phyloP scores from a whole-genome alignment of 2,888 invertebrate species.

The Drosophila niveifrons region DNA sequence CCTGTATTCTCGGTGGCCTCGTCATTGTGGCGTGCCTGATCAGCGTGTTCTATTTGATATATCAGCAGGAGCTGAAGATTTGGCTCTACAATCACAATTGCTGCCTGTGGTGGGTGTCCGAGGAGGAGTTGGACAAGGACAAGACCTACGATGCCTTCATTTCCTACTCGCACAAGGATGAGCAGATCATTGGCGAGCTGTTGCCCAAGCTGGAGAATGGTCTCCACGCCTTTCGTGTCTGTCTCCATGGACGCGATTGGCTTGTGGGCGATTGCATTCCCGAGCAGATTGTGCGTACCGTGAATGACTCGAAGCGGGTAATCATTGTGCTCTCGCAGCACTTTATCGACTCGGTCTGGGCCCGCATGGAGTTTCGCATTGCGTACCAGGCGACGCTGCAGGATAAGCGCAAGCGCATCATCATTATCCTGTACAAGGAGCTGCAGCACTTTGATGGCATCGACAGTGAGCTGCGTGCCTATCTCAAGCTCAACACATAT shows the following conservation, averaged over 20 bases:
- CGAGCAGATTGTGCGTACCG: constrained; percentile 89
- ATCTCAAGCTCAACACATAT: constrained; percentile 91
- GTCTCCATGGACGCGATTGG: constrained; percentile 91
- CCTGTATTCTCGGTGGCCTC: constrained; percentile 85
- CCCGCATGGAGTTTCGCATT: constrained; percentile 90
- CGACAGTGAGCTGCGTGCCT: constrained; percentile 89
- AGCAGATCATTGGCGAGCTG: constrained; percentile 89
- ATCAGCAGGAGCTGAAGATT: constrained; percentile 88
- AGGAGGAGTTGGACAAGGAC: constrained; percentile 88
- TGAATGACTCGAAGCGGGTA: constrained; percentile 89
- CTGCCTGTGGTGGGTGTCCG: constrained; percentile 88
- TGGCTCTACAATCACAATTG: constrained; percentile 88
- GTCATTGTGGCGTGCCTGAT: constrained; percentile 84
- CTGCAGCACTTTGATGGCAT: constrained; percentile 87
- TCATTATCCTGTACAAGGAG: constrained; percentile 90
- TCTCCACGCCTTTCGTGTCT: constrained; percentile 88
- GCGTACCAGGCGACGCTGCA: constrained; percentile 89
- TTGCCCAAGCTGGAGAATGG: constrained; percentile 88
- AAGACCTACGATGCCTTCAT: constrained; percentile 91
- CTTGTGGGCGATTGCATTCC: constrained; percentile 90
- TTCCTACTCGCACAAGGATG: constrained; percentile 91
- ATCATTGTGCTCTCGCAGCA: constrained; percentile 89
- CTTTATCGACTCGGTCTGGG: constrained; percentile 91
- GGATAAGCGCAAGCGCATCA: constrained; percentile 88
- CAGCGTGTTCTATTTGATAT: constrained; percentile 86